Conservation (phyloP, 2,888 invertebrate genomes). For the Zaprionus bogoriensis region DNA sequence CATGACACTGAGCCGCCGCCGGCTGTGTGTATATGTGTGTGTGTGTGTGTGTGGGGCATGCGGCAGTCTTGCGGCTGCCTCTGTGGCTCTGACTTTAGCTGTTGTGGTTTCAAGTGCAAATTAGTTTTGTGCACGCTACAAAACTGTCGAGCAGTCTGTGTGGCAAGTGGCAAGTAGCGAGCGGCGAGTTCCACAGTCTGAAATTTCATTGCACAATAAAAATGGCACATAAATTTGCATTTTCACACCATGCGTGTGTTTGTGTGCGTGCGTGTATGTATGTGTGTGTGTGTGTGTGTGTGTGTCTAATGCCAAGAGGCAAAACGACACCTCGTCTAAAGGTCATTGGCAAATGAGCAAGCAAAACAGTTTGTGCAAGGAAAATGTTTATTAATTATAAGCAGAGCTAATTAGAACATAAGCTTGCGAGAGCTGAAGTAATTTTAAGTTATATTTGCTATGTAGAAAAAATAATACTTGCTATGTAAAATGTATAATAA, state of each 20-base stretch:
- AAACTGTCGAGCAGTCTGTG: slow-evolving; percentile 43
- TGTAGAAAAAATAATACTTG: no score
- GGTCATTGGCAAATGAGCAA: neutral
- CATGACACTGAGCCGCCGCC: slow-evolving; percentile 29
- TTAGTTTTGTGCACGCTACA: slow-evolving; percentile 66
- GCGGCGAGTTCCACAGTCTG: slow-evolving; percentile 40
- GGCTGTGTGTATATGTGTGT: neutral
- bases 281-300: neutral
- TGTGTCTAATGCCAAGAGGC: neutral
- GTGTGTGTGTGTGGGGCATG: slow-evolving; percentile 4
- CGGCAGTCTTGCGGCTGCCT: slow-evolving; percentile 39
- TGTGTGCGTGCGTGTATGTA: no score
- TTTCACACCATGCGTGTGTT: slow-evolving; percentile 4
- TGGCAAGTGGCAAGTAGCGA: neutral
- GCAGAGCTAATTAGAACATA: neutral
- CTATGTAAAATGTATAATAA: no score
- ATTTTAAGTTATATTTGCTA: neutral
- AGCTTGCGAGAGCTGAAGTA: no score
- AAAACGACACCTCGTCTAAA: slow-evolving; percentile 11
- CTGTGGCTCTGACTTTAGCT: slow-evolving; percentile 56
- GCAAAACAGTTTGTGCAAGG: neutral
- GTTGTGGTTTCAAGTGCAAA: slow-evolving; percentile 70
- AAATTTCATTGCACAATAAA: slow-evolving; percentile 50
- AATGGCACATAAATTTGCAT: slow-evolving; percentile 65
- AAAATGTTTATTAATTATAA: slow-evolving; percentile 9